These are phyloP conservation scores for Macroglossus sobrinus DNA, from an alignment of 2,113 vertebrate species.

Conservation along the genomic window DNA sequence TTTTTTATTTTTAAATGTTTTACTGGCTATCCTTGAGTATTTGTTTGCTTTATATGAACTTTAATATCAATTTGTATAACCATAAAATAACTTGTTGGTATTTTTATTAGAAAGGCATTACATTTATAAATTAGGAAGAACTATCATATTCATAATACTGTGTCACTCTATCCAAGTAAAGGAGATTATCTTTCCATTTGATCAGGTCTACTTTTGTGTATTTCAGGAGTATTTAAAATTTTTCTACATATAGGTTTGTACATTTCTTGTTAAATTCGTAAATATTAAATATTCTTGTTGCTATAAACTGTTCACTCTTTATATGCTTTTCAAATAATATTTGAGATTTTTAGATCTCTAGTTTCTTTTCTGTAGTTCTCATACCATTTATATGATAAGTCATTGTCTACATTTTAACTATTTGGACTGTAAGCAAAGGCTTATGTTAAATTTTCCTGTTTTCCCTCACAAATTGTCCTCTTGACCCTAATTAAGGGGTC, in stretches of 20 bases:
- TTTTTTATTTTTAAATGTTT: constrained; percentile 40
- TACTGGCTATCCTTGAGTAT: neutral
- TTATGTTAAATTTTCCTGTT: neutral
- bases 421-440: constrained; percentile 10
- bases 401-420: constrained; percentile 1
- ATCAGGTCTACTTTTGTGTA: neutral
- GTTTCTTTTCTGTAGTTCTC: constrained; percentile 16
- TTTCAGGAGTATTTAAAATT: constrained; percentile 6
- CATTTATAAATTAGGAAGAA: constrained; percentile 32
- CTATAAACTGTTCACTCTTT: neutral
- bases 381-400: neutral
- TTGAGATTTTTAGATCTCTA: constrained; percentile 13
- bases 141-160: constrained; percentile 5
- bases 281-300: constrained; percentile 14
- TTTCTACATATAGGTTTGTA: neutral
- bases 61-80: constrained; percentile 2
- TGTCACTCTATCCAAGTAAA: neutral
- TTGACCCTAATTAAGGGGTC: constrained; percentile 50
- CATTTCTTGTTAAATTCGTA: constrained; percentile 20
- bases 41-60: constrained; percentile 20
- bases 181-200: neutral
- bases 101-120: neutral
- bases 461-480: constrained; percentile 20
- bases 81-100: neutral
- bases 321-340: constrained; percentile 14